These are phyloP conservation scores for Drosophila carrolli DNA, from an alignment of 1,140 invertebrate genomes.

Conservation along the genomic window DNA sequence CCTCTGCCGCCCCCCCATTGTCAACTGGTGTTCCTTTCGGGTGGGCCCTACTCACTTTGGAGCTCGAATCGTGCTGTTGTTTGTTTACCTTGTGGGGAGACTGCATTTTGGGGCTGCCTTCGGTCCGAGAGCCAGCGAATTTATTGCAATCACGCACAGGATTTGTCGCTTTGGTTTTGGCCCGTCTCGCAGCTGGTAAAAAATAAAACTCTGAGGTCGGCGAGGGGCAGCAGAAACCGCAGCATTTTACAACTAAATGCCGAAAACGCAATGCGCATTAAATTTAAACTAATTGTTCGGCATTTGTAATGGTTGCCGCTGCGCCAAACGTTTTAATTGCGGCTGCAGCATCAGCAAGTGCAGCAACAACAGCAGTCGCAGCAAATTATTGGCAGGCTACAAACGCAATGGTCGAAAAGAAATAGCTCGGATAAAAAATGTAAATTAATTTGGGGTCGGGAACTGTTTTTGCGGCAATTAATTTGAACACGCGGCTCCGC, in stretches of 20 bases:
- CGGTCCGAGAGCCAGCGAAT: slow-evolving; percentile 39
- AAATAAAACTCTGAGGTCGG: slow-evolving; percentile 7
- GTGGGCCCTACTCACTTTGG: neutral
- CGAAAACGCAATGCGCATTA: slow-evolving; percentile 61
- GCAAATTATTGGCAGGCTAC: slow-evolving; percentile 72
- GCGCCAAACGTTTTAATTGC: slow-evolving; percentile 72
- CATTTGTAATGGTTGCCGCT: slow-evolving; percentile 72
- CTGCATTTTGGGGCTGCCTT: slow-evolving; percentile 52
- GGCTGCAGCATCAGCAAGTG: slow-evolving; percentile 40
- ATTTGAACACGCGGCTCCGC: slow-evolving; percentile 72
- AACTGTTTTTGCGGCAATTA: slow-evolving; percentile 78
- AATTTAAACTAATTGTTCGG: slow-evolving; percentile 77
- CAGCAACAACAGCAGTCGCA: slow-evolving; percentile 47
- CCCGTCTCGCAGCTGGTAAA: slow-evolving; percentile 15
- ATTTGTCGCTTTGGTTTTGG: slow-evolving; percentile 69
- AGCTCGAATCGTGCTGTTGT: slow-evolving; percentile 17
- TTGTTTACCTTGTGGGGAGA: slow-evolving; percentile 58
- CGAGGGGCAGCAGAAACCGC: slow-evolving; percentile 33
- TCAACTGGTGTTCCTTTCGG: slow-evolving; percentile 24
- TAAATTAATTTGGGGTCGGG: slow-evolving; percentile 59
- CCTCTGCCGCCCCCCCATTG: slow-evolving; percentile 37
- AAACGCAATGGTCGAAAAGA: slow-evolving; percentile 18
- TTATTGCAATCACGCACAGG: slow-evolving; percentile 79
- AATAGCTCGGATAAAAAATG: slow-evolving; percentile 31
- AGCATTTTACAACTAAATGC: slow-evolving; percentile 53